Evolutionary conservation across 2,888 invertebrate genomes (phyloP), one percentile per base, ranked within the genome.

Genomic region (Ectobius pallidus): DNA sequence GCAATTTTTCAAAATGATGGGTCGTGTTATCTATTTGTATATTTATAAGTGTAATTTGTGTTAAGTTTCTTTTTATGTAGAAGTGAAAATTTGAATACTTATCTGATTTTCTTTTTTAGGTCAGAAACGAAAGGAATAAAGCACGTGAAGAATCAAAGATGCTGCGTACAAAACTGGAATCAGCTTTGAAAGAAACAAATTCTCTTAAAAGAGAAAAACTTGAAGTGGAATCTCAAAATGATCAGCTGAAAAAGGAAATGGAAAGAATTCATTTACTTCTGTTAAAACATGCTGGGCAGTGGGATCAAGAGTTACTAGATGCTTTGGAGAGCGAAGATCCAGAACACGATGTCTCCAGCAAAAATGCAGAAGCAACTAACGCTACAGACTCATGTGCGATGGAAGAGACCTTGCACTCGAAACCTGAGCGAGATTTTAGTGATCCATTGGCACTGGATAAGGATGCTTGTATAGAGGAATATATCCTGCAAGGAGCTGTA

Each of bases 51-150:
- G n/a, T n/a, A n/a, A n/a, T n/a, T n/a, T n/a, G n/a, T n/a, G n/a
- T n/a, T n/a, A n/a, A n/a, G n/a, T n/a, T n/a, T n/a, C n/a, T n/a
- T n/a, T n/a, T n/a, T n/a, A n/a, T n/a, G n/a, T n/a, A n/a, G n/a
- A n/a, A 34, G 6, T 34, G 11, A 34, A 34, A 11, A 7, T 34
- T 34, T 34, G 11, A 34, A 34, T 34, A 34, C 11, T n/a, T 58
- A 2, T 58, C 11, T n/a, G 30, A 32, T 58, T 2, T 20, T n/a
- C n/a, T n/a, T 58, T 76, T 77, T 20, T 76, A 87, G 87, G 91
- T 94, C 78, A 89, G 97, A 70, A 95, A 92, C 81, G 98, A 98
- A 84, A 87, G 97, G 27, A 98, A 98, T 82, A 94, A 94, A 81
- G 92, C 96, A 0, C 86, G 97, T 46, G 97, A 97, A 79, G 97